A percentile compares a stretch with the other conserved stretches of the same genome.
Evolutionary conservation across 2,113 vertebrate genomes (phyloP).

Genomic region (Channa argus): DNA sequence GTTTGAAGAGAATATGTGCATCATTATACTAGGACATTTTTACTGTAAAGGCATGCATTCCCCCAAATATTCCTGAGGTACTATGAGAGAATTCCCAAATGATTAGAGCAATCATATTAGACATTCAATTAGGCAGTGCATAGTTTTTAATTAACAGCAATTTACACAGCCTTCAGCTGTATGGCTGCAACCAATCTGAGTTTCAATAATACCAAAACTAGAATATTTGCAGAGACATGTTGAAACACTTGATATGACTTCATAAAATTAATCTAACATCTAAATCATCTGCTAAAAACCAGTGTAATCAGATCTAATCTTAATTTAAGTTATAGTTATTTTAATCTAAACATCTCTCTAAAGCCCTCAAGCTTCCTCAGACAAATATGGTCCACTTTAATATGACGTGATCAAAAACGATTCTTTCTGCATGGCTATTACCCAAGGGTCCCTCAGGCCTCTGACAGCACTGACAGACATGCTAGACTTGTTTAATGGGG

Average conservation of each 20-base stretch:
- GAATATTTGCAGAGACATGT: slow-evolving; percentile 18
- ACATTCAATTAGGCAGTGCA: slow-evolving; percentile 37
- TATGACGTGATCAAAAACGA: slow-evolving; percentile 40
- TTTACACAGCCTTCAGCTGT: slow-evolving; percentile 40
- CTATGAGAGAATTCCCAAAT: slow-evolving; percentile 7
- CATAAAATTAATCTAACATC: slow-evolving; percentile 26
- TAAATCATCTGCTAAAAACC: slow-evolving; percentile 38
- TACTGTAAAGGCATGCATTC: slow-evolving; percentile 13
- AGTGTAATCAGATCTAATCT: slow-evolving; percentile 39
- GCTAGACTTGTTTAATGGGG: slow-evolving; percentile 64
- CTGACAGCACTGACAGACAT: slow-evolving; percentile 48
- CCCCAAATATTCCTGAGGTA: background rate
- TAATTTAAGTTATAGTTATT: slow-evolving; percentile 43
- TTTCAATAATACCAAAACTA: slow-evolving; percentile 36
- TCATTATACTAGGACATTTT: slow-evolving; percentile 14
- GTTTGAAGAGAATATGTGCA: slow-evolving; percentile 2
- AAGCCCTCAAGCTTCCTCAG: slow-evolving; percentile 26
- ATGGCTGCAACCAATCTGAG: slow-evolving; percentile 24
- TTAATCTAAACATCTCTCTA: slow-evolving; percentile 41
- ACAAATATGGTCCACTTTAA: slow-evolving; percentile 35
- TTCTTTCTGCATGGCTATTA: slow-evolving; percentile 39
- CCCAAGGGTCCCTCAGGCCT: slow-evolving; percentile 26
- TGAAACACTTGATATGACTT: slow-evolving; percentile 37
- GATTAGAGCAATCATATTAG: slow-evolving; percentile 29
- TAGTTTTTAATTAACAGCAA: slow-evolving; percentile 49